phyloP scores from a whole-genome alignment of 2,113 vertebrate genomes.

The Lycaon pictus region DNA sequence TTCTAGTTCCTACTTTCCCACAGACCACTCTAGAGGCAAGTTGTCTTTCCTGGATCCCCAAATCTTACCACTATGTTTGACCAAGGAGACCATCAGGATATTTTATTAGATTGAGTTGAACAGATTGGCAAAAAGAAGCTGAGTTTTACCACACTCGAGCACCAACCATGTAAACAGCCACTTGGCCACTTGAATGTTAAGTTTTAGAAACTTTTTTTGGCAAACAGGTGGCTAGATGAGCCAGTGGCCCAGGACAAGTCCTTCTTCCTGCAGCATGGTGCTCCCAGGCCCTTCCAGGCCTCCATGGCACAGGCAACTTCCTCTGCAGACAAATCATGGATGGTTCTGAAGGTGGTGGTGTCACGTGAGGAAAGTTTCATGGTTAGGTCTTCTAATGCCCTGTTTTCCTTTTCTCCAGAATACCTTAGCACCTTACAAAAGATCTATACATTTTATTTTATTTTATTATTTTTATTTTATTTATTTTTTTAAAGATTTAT shows the following conservation, averaged over 20 bases:
- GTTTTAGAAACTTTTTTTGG: not conserved
- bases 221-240: not conserved
- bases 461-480: too few species aligned
- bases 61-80: not conserved
- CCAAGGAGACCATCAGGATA: not conserved
- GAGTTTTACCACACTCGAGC: not conserved
- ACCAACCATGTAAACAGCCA: not conserved
- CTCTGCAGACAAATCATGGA: not conserved
- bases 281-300: not conserved
- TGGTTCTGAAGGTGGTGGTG: too few species aligned
- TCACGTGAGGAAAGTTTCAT: not conserved
- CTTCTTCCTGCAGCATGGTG: not conserved
- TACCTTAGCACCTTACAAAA: not conserved
- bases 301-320: not conserved
- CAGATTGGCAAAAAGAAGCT: not conserved
- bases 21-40: not conserved
- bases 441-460: not conserved
- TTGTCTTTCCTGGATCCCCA: not conserved
- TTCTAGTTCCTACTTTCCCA: not conserved
- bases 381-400: not conserved
- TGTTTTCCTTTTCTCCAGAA: not conserved
- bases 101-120: not conserved
- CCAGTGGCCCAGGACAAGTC: not conserved
- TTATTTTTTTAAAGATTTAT: too few species aligned
- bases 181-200: not conserved